phyloP scores from a whole-genome alignment of 2,797 vertebrate species.

The Oophaga sylvatica region DNA sequence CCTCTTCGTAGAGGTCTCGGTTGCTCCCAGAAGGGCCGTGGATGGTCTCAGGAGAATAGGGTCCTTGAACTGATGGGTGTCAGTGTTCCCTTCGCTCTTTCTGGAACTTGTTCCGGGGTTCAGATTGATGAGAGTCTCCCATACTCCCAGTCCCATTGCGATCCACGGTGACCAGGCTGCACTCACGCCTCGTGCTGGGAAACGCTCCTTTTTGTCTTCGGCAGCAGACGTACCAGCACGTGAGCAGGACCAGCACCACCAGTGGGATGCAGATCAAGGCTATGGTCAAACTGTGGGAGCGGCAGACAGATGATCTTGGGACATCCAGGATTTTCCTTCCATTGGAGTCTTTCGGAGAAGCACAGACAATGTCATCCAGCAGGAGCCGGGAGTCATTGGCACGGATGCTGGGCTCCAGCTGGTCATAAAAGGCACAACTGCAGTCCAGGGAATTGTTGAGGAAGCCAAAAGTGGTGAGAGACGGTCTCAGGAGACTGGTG shows the following conservation, averaged over 20 bases:
- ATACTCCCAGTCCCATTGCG: constrained; percentile 61
- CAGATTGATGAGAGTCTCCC: constrained; percentile 69
- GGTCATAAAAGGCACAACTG: constrained; percentile 77
- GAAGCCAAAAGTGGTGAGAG: constrained; percentile 76
- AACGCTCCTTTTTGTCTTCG: constrained; percentile 72
- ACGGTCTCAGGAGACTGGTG: constrained; percentile 71
- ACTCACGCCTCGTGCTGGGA: constrained; percentile 63
- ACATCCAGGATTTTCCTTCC: constrained; percentile 71
- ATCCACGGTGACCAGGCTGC: constrained; percentile 56
- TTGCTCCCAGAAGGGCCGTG: constrained; percentile 72
- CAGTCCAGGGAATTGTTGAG: constrained; percentile 84
- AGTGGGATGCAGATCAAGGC: constrained; percentile 85
- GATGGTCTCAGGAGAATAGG: constrained; percentile 77
- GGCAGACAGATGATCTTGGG: constrained; percentile 73
- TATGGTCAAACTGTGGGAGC: constrained; percentile 74
- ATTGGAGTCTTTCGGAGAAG: constrained; percentile 69
- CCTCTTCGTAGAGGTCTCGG: constrained; percentile 85
- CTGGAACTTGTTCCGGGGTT: constrained; percentile 61
- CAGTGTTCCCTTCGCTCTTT: constrained; percentile 24
- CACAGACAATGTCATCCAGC: constrained; percentile 75
- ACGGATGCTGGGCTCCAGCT: constrained; percentile 64
- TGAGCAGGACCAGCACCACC: constrained; percentile 71
- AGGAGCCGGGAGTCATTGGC: constrained; percentile 47
- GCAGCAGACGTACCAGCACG: constrained; percentile 84
- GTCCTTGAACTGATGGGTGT: constrained; percentile 75